Base-by-base conservation (phyloP, 2,797 vertebrate genomes). In the Myioborus miniatus region DNA sequence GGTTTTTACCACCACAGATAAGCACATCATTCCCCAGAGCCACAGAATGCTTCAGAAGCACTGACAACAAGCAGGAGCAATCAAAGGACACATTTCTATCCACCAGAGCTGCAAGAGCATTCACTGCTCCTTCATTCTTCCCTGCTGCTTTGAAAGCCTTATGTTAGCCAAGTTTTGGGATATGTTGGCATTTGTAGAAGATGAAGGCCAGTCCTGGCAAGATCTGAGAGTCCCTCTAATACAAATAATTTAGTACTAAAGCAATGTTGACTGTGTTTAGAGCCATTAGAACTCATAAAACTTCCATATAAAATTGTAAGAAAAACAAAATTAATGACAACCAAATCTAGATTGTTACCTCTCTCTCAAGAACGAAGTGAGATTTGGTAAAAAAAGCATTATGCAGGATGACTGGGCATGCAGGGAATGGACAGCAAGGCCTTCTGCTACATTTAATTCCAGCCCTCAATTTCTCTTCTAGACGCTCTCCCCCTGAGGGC, bases 381-480 rank as follows among this genome's bases (percentile, higher is more conserved):
- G 94, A 85, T 76, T 90, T 59, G 72, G 47, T 15, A 39, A 89
- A 89, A 50, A 83, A 65, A 55, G 17, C 47, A 84, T 87, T 77
- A 82, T 12, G 64, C 74, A 82, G 74, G 79, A 82, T 83, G 80
- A 82, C 55, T 90, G 87, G 63, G 76, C 62, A 46, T 15, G 49
- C 72, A 79, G 85, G n/a, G 67, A 93, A 86, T 43, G 83, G 82
- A 59, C 77, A 94, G 47, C 58, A 79, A 52, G 67, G 74, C 76
- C 85, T 87, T 81, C 91, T 95, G 91, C 84, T 90, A 78, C 85
- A 67, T 67, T 96, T 68, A 81, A 72, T 91, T 85, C 89, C 87
- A 95, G 89, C 72, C 44, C 85, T 92, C 77, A 46, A 26, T 86
- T 86, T 81, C 76, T 90, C 65, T 87, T 78, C 71, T 74, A 92